phyloP scores from a whole-genome alignment of 2,888 invertebrate genomes.

The Mystacides longicornis region DNA sequence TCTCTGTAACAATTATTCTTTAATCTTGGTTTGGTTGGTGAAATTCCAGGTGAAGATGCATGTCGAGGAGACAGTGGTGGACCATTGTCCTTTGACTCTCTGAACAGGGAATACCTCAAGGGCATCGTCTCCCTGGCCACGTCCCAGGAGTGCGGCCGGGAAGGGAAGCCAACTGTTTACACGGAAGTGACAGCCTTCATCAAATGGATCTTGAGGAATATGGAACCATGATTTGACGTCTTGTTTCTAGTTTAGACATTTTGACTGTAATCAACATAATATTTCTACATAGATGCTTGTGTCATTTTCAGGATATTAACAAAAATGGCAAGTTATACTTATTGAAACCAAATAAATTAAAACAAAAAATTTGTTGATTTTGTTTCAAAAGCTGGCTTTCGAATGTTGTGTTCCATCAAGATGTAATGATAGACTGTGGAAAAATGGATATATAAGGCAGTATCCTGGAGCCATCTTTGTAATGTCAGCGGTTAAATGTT shows the following conservation, averaged over 20 bases:
- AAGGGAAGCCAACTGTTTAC: conserved; percentile 64
- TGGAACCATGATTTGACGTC: conserved; percentile 31
- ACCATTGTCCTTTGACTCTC: conserved; percentile 46
- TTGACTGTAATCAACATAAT: not conserved
- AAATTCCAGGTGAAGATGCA: conserved; percentile 42
- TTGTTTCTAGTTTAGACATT: not conserved
- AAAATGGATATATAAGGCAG: too few relatives aligned
- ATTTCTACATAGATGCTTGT: too few relatives aligned
- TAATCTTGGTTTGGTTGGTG: not conserved
- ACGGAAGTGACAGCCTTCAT: conserved; percentile 55
- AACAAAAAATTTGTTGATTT: too few relatives aligned
- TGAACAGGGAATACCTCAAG: conserved; percentile 49
- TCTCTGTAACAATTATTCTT: too few relatives aligned
- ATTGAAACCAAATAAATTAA: too few relatives aligned
- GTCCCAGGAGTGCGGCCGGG: conserved; percentile 40
- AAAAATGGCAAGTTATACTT: too few relatives aligned
- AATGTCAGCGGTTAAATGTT: too few relatives aligned
- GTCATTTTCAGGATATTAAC: too few relatives aligned
- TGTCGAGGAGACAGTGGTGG: conserved; percentile 65
- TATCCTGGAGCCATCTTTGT: too few relatives aligned
- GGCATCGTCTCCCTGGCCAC: conserved; percentile 51
- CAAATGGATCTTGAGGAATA: conserved; percentile 56
- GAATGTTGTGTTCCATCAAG: too few relatives aligned
- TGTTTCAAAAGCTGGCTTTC: too few relatives aligned
- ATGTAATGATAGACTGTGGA: too few relatives aligned